phyloP scores from a whole-genome alignment of 2,888 invertebrate genomes.

The Melanargia galathea region DNA sequence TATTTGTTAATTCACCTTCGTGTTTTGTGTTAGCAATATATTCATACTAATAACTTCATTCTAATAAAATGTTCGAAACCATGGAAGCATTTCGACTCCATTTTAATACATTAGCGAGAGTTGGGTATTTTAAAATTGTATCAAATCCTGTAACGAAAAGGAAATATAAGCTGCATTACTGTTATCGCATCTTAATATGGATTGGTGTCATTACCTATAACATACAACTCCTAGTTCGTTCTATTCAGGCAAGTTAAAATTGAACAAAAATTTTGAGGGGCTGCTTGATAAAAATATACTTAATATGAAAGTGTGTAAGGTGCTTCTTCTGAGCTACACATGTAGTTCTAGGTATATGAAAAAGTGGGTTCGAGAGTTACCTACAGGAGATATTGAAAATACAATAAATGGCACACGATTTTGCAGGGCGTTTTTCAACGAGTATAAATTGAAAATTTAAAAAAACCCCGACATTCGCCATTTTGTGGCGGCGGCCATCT shows the following conservation, averaged over 20 bases:
- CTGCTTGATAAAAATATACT: no score
- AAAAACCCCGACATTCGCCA: no score
- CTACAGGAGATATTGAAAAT: no score
- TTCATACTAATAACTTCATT: not conserved
- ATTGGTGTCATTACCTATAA: conserved; percentile 57
- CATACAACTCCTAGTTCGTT: conserved; percentile 62
- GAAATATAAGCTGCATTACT: conserved; percentile 50
- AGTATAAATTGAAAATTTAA: no score
- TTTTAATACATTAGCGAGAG: conserved; percentile 59
- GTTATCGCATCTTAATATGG: conserved; percentile 52
- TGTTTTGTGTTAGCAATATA: not conserved
- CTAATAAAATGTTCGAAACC: conserved; percentile 40
- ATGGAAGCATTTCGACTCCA: conserved; percentile 60
- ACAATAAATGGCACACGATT: no score
- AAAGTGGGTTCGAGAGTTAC: no score
- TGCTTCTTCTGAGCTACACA: no score
- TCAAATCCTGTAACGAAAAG: conserved; percentile 44
- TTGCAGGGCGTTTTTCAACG: no score
- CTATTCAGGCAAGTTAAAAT: conserved; percentile 55
- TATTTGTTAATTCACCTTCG: not conserved
- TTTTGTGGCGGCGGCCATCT: no score
- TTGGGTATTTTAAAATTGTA: conserved; percentile 64
- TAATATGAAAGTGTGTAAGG: not conserved
- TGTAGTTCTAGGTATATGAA: no score
- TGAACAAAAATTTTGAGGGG: not conserved